Evolutionary conservation across 2,113 vertebrate species (phyloP).

Genomic region (Phrynocephalus versicolor): DNA sequence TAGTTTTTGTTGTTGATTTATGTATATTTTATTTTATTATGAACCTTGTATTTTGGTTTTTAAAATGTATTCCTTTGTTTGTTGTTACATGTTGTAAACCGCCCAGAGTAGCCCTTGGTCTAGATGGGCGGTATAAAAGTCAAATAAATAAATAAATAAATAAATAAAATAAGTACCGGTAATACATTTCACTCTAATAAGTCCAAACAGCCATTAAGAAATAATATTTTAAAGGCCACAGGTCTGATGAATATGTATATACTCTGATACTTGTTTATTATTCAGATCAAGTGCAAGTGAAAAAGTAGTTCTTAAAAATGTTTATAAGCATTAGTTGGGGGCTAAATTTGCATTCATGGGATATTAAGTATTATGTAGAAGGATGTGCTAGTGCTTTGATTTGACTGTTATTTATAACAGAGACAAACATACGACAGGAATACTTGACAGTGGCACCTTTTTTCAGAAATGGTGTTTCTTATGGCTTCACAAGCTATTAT

Average conservation of each 20-base stretch:
- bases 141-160: too few relatives aligned
- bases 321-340: neutral
- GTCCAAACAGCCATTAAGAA: neutral
- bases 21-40: too few relatives aligned
- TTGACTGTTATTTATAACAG: neutral
- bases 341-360: neutral
- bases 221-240: neutral
- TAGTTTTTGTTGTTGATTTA: too few relatives aligned
- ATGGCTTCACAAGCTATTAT: slow-evolving; percentile 26
- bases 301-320: neutral
- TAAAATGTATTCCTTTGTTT: too few relatives aligned
- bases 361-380: neutral
- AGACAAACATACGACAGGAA: neutral
- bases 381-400: neutral
- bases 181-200: neutral
- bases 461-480: neutral
- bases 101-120: too few relatives aligned
- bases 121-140: too few relatives aligned
- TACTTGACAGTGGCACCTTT: neutral
- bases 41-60: too few relatives aligned
- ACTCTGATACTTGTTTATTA: neutral
- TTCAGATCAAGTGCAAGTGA: neutral
- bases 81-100: too few relatives aligned
- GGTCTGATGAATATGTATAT: neutral
- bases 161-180: too few relatives aligned